Evolutionary conservation across 2,888 invertebrate species (phyloP), one percentile per base, ranked within the genome.

Genomic region (Aquatica leii): DNA sequence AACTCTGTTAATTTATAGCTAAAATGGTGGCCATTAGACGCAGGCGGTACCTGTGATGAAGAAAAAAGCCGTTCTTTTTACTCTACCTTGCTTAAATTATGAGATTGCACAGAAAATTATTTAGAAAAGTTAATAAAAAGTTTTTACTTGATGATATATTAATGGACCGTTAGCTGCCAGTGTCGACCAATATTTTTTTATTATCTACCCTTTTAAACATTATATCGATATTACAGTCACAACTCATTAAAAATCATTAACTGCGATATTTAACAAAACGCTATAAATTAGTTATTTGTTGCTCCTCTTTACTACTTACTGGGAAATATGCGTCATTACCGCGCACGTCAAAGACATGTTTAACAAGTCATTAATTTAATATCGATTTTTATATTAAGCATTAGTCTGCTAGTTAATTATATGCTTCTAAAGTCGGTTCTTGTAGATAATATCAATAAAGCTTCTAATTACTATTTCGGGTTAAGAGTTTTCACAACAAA

Each of bases 1-100:
- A 68, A 63, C 65, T 59, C 56, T 54, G 62, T 62, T 68, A 68
- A 68, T 68, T 68, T 68, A 68, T 66, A 63, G 62, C 59, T 60
- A 63, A 63, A 63, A 61, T 57, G 56, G 65, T 54, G 49, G 65
- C 65, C 60, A 61, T 61, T 61, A 65, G 59, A 61, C 56, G 56
- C 65, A 65, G 52, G 57, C 61, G 65, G 61, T 57, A 61, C 65
- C 63, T 63, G 63, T 59, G 59, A 63, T 63, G 59, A 59, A 63
- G 59, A 59, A 63, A 63, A 62, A 62, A 51, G 24, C 49, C 54
- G 54, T 55, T 55, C 59, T 63, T 58, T 63, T 50, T 37, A 46
- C 62, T 43, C 37, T 63, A 58, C 53, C 62, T 58, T 54, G 53
- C 53, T 35, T 57, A 62, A 62, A 62, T 58, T 58, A 62, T 62